These are phyloP conservation scores for Hippocampus comes DNA, from an alignment of 2,113 vertebrate genomes.

Conservation along the genomic window DNA sequence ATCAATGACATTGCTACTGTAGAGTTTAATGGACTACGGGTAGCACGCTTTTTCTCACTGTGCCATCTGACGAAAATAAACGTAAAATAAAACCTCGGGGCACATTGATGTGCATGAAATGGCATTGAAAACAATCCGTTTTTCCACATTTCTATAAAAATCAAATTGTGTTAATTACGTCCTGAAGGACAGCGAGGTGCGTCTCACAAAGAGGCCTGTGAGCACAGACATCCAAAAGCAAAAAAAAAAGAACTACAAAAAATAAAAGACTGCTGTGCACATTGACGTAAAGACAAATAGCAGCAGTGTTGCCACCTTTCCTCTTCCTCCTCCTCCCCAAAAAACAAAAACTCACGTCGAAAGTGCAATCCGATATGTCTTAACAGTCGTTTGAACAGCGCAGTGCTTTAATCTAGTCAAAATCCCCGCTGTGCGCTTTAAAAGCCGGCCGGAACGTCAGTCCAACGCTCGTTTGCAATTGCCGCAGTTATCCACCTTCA, in stretches of 20 bases:
- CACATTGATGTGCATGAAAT: neutral
- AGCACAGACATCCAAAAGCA: neutral
- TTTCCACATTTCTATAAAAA: no score
- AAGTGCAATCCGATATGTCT: constrained; percentile 31
- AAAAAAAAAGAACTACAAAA: neutral
- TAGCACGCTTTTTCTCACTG: constrained; percentile 26
- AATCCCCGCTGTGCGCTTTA: constrained; percentile 40
- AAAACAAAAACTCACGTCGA: neutral
- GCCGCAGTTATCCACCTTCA: constrained; percentile 47
- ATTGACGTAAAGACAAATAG: neutral
- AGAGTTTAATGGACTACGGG: constrained; percentile 48
- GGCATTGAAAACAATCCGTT: no score
- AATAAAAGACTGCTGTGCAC: neutral
- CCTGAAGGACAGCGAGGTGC: no score
- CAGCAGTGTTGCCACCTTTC: neutral
- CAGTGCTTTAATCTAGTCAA: constrained; percentile 32
- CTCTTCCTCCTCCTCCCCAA: neutral
- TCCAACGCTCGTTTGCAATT: constrained; percentile 19
- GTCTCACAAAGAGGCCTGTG: neutral
- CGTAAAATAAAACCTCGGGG: neutral
- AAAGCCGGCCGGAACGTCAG: constrained; percentile 40
- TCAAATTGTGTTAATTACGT: no score
- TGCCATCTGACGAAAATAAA: constrained; percentile 22
- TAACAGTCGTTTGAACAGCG: constrained; percentile 13
- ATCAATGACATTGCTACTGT: constrained; percentile 46